Evolutionary conservation across 2,797 vertebrate species (phyloP), one percentile per base, ranked within the genome.

Genomic region (Hydrophis major): DNA sequence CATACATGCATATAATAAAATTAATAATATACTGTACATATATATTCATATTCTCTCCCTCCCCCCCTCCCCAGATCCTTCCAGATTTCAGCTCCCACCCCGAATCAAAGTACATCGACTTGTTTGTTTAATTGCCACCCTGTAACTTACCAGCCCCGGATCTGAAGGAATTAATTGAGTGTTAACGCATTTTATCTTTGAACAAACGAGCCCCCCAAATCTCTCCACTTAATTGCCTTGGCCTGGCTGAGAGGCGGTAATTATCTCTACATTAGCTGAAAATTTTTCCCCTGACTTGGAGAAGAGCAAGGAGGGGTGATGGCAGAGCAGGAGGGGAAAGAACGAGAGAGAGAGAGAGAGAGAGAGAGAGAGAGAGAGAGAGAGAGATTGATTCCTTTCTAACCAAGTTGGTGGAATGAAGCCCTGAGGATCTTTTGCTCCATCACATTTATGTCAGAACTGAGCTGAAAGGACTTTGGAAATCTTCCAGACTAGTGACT

Each of bases 131-230:
- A 94, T 94, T 88, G 86, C 93, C 50, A 83, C 91, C 63, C 91
- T 92, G 89, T 90, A 92, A 90, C 93, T 94, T 92, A 94, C 92
- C 93, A 92, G 93, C 93, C 94, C 93, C 89, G 88, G 93, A 95
- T 94, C 94, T 94, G 94, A 95, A 93, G 93, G 95, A 95, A 95
- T 96, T 95, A 96, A 95, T 96, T 96, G 94, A 94, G 94, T 96
- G 95, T 95, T 96, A 96, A 96, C 93, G 93, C 95, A 93, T 94
- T 95, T 95, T 96, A 95, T 96, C 95, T 95, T 93, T 92, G 93
- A 95, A 94, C 94, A 95, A 95, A 94, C 89, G 92, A 95, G 90
- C 89, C 95, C 89, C 91, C 93, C 86, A 94, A 92, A 93, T 92
- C 93, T 94, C 87, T 78, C 25, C 90, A 91, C 93, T 78, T 96